Evolutionary conservation across 2,888 invertebrate genomes (phyloP).

Genomic region (Conops quadrifasciatus): DNA sequence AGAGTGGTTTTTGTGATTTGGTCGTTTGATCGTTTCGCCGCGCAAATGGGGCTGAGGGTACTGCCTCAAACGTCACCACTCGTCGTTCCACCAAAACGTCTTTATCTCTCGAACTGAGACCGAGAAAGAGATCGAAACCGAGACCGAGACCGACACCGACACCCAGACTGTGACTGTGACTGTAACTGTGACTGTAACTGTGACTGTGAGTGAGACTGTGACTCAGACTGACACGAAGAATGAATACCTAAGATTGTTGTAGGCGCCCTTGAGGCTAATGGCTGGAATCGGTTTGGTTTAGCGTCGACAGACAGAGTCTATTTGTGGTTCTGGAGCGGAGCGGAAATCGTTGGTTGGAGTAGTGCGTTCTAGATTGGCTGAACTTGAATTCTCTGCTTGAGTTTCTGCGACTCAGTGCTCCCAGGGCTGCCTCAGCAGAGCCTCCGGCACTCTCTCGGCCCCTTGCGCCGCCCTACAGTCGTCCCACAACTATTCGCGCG

Average conservation of each 20-base stretch:
- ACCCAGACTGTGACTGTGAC: neutral
- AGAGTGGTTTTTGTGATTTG: conserved; percentile 14
- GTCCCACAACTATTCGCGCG: conserved; percentile 53
- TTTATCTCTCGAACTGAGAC: neutral
- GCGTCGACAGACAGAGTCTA: neutral
- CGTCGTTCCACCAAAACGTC: too few species aligned
- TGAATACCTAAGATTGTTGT: too few species aligned
- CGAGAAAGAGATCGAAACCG: conserved; percentile 27
- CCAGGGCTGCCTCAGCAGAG: neutral
- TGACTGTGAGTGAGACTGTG: too few species aligned
- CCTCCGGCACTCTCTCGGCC: neutral
- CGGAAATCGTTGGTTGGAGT: too few species aligned
- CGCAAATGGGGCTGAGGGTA: too few species aligned
- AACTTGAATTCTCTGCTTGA: too few species aligned
- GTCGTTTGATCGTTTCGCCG: conserved; percentile 46
- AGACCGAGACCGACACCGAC: too few species aligned
- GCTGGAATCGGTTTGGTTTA: neutral
- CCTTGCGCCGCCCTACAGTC: conserved; percentile 5
- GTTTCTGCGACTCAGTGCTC: neutral
- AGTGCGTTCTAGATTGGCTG: too few species aligned
- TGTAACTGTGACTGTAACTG: neutral
- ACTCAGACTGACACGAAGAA: too few species aligned
- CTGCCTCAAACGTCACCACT: too few species aligned
- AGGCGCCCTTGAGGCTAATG: neutral
- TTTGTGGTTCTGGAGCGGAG: conserved; percentile 30